phyloP scores from a whole-genome alignment of 2,888 invertebrate genomes.

The Exocentrus adspersus region DNA sequence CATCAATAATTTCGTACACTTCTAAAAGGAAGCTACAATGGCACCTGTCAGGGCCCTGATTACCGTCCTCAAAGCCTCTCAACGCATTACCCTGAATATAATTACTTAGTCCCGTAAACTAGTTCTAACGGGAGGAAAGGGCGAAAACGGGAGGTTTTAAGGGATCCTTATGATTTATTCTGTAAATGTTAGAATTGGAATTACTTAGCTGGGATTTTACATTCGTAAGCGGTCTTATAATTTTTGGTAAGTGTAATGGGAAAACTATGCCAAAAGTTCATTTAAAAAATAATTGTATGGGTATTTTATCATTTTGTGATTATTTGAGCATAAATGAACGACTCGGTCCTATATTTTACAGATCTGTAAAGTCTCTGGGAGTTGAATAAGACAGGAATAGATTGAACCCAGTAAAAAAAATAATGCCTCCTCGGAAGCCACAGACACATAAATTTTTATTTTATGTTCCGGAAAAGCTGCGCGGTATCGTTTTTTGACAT shows the following conservation, averaged over 20 bases:
- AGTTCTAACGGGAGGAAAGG: background rate
- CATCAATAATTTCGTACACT: conserved; percentile 13
- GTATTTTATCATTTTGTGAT: too few species aligned
- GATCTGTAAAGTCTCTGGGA: too few species aligned
- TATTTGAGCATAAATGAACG: too few species aligned
- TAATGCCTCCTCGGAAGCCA: background rate
- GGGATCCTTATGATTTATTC: too few species aligned
- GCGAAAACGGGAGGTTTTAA: too few species aligned
- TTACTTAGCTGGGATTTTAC: too few species aligned
- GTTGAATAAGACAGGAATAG: conserved; percentile 1
- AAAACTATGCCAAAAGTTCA: too few species aligned
- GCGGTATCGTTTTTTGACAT: background rate
- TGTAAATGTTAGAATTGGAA: background rate
- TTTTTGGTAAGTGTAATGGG: too few species aligned
- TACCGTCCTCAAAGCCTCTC: conserved; percentile 1
- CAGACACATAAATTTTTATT: background rate
- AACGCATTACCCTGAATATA: conserved; percentile 2
- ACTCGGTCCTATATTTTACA: too few species aligned
- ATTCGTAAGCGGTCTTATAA: too few species aligned
- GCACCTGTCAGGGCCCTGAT: conserved; percentile 4
- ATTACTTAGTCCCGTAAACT: conserved; percentile 9
- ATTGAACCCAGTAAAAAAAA: background rate
- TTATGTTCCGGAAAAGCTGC: background rate
- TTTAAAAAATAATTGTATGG: too few species aligned
- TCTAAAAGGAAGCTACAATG: conserved; percentile 9